Base-by-base conservation (phyloP, 2,113 vertebrate species). In the Tautogolabrus adspersus region DNA sequence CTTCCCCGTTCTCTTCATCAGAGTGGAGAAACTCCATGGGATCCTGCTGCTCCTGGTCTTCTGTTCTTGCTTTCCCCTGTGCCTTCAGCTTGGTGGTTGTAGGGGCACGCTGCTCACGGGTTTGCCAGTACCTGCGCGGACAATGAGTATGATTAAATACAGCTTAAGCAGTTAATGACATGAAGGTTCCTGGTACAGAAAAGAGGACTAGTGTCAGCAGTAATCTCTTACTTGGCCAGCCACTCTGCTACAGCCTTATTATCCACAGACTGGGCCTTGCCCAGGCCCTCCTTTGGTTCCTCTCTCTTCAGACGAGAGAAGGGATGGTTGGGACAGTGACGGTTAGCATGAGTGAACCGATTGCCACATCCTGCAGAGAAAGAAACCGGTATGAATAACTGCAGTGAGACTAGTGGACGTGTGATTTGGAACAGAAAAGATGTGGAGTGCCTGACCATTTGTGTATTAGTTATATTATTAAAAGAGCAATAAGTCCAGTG, bases 231-330 rank as follows among this genome's bases (percentile, higher is more conserved):
- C 98, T 96, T 99, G 56, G 96, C 93, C 86, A 99, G 93, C 98
- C 98, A 99, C 79, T 98, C 97, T 0, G 98, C 97, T 51, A 97
- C 97, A 56, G 97, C 97, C 94, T 98, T 96, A 92, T 99, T 97
- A 69, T 98, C 97, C 71, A 95, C 96, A 0, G 95, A 95, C 85
- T 97, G 95, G 59, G 95, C 93, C 84, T 96, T 96, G 54, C 90
- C 95, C 63, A 92, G 91, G 13, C 89, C 92, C 7, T 94, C 94
- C 0, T 95, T 95, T 23, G 95, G 96, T 79, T 98, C 97, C 80
- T 99, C 97, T 74, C 98, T 95, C 94, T 94, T 97, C 93, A 99
- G 96, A 13, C 98, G 94, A 69, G 97, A 97, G 1, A 97, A 98
- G 0, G 98, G 98, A 86, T 99, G 98, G 82, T 98, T 98, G 37